These are phyloP conservation scores for Zeuzera pyrina DNA, from an alignment of 2,888 invertebrate species.

Conservation along the genomic window DNA sequence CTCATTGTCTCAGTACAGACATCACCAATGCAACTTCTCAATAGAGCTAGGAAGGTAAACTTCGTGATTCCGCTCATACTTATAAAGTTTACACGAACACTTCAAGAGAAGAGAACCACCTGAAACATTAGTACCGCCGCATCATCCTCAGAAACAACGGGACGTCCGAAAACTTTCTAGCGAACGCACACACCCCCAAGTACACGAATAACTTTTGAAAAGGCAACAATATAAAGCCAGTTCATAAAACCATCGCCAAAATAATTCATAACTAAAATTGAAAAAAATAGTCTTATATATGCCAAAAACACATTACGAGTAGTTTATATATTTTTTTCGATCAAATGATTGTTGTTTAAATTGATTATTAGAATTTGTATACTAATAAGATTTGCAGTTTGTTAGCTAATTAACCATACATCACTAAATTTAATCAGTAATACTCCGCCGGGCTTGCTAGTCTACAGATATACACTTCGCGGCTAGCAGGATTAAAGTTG, in stretches of 20 bases:
- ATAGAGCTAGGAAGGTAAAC: slow-evolving; percentile 43
- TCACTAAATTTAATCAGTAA: not conserved
- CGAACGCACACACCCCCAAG: slow-evolving; percentile 29
- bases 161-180: slow-evolving; percentile 36
- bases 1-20: slow-evolving; percentile 48
- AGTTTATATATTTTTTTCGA: no score
- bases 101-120: slow-evolving; percentile 42
- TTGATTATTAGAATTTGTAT: no score
- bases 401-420: no score
- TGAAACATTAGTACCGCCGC: slow-evolving; percentile 29
- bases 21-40: slow-evolving; percentile 42
- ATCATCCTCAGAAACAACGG: slow-evolving; percentile 42
- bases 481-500: slow-evolving; percentile 65
- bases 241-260: no score
- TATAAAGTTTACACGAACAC: slow-evolving; percentile 35
- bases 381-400: no score
- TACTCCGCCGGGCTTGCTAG: slow-evolving; percentile 2
- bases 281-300: no score
- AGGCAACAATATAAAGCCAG: no score
- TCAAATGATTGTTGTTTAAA: no score
- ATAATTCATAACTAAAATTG: no score
- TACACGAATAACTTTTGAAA: no score
- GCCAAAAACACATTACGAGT: no score
- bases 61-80: slow-evolving; percentile 47
- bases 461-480: slow-evolving; percentile 36